phyloP scores from a whole-genome alignment of 2,888 invertebrate species.

The Patella caerulea region DNA sequence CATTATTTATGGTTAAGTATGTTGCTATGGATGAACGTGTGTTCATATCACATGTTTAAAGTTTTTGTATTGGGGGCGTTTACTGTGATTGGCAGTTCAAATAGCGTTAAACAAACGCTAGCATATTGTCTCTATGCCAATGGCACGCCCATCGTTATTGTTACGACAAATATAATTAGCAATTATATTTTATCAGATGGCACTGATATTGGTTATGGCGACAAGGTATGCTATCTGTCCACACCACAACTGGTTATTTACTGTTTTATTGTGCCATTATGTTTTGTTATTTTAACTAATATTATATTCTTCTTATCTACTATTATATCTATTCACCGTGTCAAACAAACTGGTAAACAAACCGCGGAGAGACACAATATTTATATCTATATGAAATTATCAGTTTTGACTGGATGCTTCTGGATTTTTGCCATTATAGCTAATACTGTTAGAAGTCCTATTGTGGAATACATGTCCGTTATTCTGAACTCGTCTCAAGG shows the following conservation, averaged over 20 bases:
- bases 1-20: too few relatives aligned
- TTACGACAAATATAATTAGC: too few relatives aligned
- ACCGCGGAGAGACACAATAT: slow-evolving; percentile 33
- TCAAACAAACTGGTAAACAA: slow-evolving; percentile 14
- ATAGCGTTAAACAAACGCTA: too few relatives aligned
- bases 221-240: slow-evolving; percentile 34
- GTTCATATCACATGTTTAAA: too few relatives aligned
- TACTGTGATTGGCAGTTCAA: too few relatives aligned
- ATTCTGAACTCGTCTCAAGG: slow-evolving; percentile 48
- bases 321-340: slow-evolving; percentile 34
- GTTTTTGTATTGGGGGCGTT: too few relatives aligned
- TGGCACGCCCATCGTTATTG: too few relatives aligned
- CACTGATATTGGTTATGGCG: slow-evolving; percentile 31
- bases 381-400: slow-evolving; percentile 44
- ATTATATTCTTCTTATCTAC: slow-evolving; percentile 42
- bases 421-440: slow-evolving; percentile 49
- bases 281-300: slow-evolving; percentile 41
- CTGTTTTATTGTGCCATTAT: slow-evolving; percentile 45
- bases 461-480: slow-evolving; percentile 41
- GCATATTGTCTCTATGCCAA: too few relatives aligned
- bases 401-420: slow-evolving; percentile 44
- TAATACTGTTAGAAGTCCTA: slow-evolving; percentile 29
- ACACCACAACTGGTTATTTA: slow-evolving; percentile 26
- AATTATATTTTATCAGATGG: too few relatives aligned
- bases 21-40: too few relatives aligned